A percentile compares a stretch with the other conserved stretches of the same genome.
Conservation (phyloP, 2,113 vertebrate genomes). For the Upupa epops region DNA sequence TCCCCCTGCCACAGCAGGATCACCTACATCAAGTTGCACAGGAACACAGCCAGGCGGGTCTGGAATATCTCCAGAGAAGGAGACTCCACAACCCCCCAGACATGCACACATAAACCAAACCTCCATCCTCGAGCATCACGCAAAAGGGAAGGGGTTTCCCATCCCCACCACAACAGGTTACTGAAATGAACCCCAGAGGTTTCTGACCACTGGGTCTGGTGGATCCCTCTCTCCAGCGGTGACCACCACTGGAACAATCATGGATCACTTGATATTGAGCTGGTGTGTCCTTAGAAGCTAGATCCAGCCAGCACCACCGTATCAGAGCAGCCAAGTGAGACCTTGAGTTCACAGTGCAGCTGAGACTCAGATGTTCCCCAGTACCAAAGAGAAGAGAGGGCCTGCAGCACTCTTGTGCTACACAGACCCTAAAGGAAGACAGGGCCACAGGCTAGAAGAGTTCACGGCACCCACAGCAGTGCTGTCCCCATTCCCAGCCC, state of each 20-base stretch:
- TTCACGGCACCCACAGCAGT: neutral
- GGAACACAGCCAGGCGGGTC: no score
- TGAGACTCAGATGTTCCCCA: neutral
- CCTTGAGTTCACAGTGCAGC: neutral
- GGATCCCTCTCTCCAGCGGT: neutral
- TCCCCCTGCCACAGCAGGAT: no score
- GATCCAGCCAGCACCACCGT: neutral
- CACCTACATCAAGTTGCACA: no score
- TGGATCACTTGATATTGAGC: neutral
- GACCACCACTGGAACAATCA: neutral
- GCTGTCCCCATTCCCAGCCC: neutral
- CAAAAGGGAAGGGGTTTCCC: neutral
- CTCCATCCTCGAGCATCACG: neutral
- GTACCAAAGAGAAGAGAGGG: neutral
- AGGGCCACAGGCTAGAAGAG: neutral
- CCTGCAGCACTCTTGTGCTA: neutral
- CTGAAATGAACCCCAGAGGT: rapidly evolving
- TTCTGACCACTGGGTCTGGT: neutral
- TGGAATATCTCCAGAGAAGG: no score
- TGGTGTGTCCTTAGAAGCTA: neutral
- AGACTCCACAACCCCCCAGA: no score
- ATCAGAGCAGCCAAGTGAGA: rapidly evolving
- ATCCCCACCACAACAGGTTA: rapidly evolving
- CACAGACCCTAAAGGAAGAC: neutral
- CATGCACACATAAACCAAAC: neutral